A percentile compares a stretch with the other conserved stretches of the same genome.
These are phyloP conservation scores for Cyrtonyx montezumae DNA, from an alignment of 2,113 vertebrate species.

Conservation along the genomic window DNA sequence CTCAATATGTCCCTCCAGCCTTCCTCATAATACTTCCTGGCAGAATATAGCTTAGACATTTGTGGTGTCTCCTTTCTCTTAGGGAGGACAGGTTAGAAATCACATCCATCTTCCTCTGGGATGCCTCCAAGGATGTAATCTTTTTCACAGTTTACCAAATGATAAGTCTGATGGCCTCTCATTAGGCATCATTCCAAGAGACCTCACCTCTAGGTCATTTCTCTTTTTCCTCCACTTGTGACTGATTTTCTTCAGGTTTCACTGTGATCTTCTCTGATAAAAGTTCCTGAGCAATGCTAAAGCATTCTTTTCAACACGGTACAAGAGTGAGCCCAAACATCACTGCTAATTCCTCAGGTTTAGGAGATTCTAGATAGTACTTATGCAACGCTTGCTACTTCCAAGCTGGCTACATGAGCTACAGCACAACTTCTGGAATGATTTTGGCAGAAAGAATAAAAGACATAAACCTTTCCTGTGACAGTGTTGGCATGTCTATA, in stretches of 20 bases:
- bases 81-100: background rate
- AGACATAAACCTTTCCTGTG: background rate
- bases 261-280: background rate
- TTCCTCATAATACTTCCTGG: background rate
- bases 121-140: background rate
- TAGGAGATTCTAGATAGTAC: background rate
- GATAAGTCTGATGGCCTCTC: background rate
- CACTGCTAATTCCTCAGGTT: background rate
- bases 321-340: background rate
- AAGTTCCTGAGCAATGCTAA: background rate
- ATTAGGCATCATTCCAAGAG: background rate
- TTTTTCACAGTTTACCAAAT: background rate
- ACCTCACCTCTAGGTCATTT: background rate
- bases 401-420: fast-evolving
- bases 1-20: background rate
- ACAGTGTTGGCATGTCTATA: background rate
- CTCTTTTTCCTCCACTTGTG: background rate
- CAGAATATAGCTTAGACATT: background rate
- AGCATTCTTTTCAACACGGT: background rate
- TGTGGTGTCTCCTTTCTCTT: background rate
- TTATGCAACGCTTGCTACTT: background rate
- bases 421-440: background rate
- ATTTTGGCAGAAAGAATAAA: background rate
- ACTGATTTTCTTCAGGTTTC: background rate
- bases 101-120: background rate